Evolutionary conservation across 2,888 invertebrate species (phyloP), one percentile per base, ranked within the genome.

Genomic region (Brachynemurus nebulosus): DNA sequence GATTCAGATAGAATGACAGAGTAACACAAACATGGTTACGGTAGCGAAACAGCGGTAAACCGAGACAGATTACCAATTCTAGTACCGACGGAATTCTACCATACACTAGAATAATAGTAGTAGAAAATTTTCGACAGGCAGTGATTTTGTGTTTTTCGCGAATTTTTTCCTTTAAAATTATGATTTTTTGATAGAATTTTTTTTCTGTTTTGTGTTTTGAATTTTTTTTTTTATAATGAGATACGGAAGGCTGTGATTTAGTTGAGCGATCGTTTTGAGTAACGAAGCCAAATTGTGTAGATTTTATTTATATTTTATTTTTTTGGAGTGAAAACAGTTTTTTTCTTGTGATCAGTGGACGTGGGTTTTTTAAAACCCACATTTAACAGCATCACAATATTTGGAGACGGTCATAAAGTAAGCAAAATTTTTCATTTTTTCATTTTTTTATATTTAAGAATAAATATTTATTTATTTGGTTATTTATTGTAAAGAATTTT

Each of bases 331-430:
- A 30, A 30, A 30, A 16, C 38, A 16, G 14, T 37, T 37, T 38
- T 25, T 44, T 25, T 25, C 18, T 34, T 18, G 16, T 42, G n/a
- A 20, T n/a, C 14, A 18, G 16, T 25, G 18, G 17, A 12, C 37
- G 37, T 14, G 38, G 44, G 38, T 18, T 17, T 27, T 30, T 16
- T 23, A n/a, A n/a, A n/a, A 35, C 54, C 55, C 63, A 62, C 63
- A 60, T 56, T 50, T 54, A 53, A 48, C 57, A 56, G 58, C 62
- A 62, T 59, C 65, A 65, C 65, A 63, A 65, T 65, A 62, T 65
- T 65, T 55, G 64, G 64, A 53, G 65, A 64, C 54, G 62, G 59
- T 51, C 65, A 65, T 55, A 65, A 65, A 61, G 65, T 65, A 59
- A 53, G 48, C n/a, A 6, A 2, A 8, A 12, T 30, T 30, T 30